phyloP scores from a whole-genome alignment of 2,797 vertebrate species.

The Bovichtus diacanthus region DNA sequence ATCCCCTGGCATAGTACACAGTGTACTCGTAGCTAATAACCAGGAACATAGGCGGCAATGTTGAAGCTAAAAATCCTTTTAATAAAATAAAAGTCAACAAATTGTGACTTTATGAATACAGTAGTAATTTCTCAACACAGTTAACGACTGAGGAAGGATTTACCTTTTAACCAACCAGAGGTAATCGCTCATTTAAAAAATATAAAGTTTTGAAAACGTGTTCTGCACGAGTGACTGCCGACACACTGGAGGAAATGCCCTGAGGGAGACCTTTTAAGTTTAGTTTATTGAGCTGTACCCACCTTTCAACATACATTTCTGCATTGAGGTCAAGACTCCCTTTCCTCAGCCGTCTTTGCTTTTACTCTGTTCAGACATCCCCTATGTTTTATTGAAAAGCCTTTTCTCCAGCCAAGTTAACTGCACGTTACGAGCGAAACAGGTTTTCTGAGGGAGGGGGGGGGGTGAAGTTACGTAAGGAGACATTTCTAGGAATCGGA shows the following conservation, averaged over 20 bases:
- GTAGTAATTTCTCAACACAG: not conserved
- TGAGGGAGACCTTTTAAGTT: constrained; percentile 37
- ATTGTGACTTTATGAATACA: not conserved
- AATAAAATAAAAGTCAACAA: not conserved
- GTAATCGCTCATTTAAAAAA: not conserved
- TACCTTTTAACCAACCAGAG: too few relatives aligned
- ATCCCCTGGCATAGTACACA: constrained; percentile 58
- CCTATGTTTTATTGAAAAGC: constrained; percentile 7
- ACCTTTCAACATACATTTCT: constrained; percentile 57
- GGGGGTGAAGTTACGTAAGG: constrained; percentile 6
- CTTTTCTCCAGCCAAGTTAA: constrained; percentile 1
- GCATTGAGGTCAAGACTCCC: constrained; percentile 21
- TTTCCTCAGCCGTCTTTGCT: constrained; percentile 7
- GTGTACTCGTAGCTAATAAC: constrained; percentile 57
- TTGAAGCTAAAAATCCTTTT: constrained; percentile 24
- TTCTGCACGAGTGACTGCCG: constrained; percentile 8
- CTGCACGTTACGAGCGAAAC: not conserved
- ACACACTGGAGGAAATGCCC: constrained; percentile 20
- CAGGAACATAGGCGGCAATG: constrained; percentile 34
- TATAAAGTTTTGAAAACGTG: too few relatives aligned
- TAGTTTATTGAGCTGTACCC: constrained; percentile 48
- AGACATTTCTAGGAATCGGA: constrained; percentile 47
- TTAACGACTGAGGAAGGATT: not conserved
- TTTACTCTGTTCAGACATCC: constrained; percentile 21
- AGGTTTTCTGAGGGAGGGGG: not conserved